Percentiles rank a stretch among this genome's conserved stretches.
phyloP scores from a whole-genome alignment of 2,888 invertebrate species.

The Pristionchus exspectatus region DNA sequence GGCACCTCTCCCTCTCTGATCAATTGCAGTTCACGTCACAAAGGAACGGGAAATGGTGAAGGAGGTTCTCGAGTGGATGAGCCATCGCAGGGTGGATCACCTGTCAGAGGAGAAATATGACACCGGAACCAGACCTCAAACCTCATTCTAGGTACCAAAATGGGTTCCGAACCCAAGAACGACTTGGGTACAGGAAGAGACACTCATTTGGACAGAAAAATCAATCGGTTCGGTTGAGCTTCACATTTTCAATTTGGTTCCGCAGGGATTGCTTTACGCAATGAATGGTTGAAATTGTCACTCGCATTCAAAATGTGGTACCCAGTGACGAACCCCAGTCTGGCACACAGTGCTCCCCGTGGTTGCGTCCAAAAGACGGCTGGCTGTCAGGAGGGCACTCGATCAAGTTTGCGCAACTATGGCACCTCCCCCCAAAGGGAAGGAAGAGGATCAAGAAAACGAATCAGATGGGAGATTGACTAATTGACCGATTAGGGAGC shows the following conservation, averaged over 20 bases:
- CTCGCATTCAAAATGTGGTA: no score
- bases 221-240: background rate
- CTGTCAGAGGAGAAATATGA: background rate
- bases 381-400: constrained; percentile 38
- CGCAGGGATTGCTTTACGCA: no score
- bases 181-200: no score
- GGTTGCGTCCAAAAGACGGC: background rate
- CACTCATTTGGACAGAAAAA: no score
- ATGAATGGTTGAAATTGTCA: no score
- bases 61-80: constrained; percentile 5
- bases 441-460: background rate
- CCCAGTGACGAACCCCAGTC: no score
- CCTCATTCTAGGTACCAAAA: background rate
- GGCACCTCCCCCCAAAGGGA: constrained; percentile 4
- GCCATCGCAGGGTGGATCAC: constrained; percentile 49
- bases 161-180: no score
- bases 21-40: constrained; percentile 28
- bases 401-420: constrained; percentile 43
- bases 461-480: background rate
- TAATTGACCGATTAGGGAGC: constrained; percentile 42
- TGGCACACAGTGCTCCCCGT: background rate
- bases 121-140: background rate
- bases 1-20: constrained; percentile 50
- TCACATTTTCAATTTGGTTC: background rate
- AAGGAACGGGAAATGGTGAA: background rate